Base-by-base conservation (phyloP, 2,888 invertebrate genomes). In the Dicyrtoma fusca region DNA sequence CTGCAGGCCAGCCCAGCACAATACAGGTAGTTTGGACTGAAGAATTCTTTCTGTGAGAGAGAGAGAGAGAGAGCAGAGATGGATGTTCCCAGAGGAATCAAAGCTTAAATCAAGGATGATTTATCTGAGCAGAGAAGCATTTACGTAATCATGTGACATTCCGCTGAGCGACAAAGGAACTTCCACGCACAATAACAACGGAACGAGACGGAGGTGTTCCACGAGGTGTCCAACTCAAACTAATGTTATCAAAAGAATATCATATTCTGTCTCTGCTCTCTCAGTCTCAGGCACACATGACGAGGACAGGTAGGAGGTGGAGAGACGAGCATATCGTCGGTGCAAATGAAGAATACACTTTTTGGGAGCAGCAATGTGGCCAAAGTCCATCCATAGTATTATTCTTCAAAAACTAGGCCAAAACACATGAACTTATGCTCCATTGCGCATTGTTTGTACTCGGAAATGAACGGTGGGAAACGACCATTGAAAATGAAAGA, bases 121-220 rank as follows among this genome's bases (percentile, higher is more conserved):
- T 69, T 69, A 69, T 69, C 47, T 69, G 59, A 53, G 51, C 26
- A 69, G 47, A 47, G 49, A 49, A 49, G 57, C 49, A 59, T 69
- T 69, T 69, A 61, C 61, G 69, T 69, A 69, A 69, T 57, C 61
- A 61, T 59, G 34, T 65, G 65, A 65, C 65, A 65, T 65, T 65
- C 53, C 51, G 65, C 65, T 65, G 65, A 65, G 53, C 65, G 65
- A 65, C 65, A 65, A 65, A 65, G 26, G 65, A 21, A 17, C 65
- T 65, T 53, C 45, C 8, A 34, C 34, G 8, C 34, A 34, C 34
- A 34, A 5, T 34, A 8, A 34, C 34, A 34, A 34, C 34, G 34
- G 34, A n/a, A 44, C n/a, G 42, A 59, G 59, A 59, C 2, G 34
- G 59, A 59, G 57, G 57, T 57, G 57, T 57, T 57, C 57, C 14